These are phyloP conservation scores for Tupaia chinensis DNA, from an alignment of 2,113 vertebrate species.

Conservation along the genomic window DNA sequence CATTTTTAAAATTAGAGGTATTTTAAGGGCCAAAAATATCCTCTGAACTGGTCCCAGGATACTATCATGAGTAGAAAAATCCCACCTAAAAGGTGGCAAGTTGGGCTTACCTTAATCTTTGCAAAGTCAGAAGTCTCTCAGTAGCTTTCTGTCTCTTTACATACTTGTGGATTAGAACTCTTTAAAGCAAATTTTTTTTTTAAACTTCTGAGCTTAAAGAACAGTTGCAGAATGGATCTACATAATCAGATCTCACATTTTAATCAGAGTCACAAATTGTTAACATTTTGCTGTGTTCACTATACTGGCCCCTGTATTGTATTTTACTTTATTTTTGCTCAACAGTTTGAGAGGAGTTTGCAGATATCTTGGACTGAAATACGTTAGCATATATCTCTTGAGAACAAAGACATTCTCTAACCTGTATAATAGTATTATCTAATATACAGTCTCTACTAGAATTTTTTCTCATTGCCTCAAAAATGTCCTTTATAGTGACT, in stretches of 20 bases:
- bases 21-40: neutral
- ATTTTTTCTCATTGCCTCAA: neutral
- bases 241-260: neutral
- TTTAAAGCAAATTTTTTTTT: neutral
- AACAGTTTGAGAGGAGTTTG: neutral
- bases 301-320: neutral
- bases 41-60: neutral
- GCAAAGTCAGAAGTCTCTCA: neutral
- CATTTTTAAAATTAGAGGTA: constrained; percentile 26
- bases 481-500: neutral
- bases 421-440: neutral
- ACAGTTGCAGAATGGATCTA: neutral
- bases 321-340: constrained; percentile 10
- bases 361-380: neutral
- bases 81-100: neutral
- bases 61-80: neutral
- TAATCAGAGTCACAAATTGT: neutral
- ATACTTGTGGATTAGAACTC: neutral
- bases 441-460: neutral
- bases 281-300: constrained; percentile 5
- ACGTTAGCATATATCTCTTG: neutral
- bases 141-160: neutral
- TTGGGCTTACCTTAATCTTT: constrained; percentile 6
- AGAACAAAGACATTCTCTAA: constrained; percentile 36
- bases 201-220: neutral